Conservation (phyloP, 2,797 vertebrate species). For the Sebastes trivittatus region DNA sequence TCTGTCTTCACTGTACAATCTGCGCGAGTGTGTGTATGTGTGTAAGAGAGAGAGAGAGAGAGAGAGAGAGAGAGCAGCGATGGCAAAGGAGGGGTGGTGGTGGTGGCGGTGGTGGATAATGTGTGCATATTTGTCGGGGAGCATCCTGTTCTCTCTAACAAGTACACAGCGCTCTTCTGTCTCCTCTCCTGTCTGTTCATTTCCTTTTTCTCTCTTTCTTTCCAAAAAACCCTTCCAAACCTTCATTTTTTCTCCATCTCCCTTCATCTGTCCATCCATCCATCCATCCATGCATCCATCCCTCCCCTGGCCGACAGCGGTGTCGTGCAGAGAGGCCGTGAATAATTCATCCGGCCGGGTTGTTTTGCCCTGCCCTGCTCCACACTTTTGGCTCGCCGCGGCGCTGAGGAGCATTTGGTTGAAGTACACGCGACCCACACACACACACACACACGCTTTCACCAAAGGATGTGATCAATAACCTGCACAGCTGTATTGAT, state of each 20-base stretch:
- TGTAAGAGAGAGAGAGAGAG: neutral
- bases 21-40: neutral
- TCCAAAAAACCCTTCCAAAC: conserved; percentile 3
- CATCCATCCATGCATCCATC: conserved; percentile 22
- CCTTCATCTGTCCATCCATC: conserved; percentile 11
- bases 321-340: conserved; percentile 67
- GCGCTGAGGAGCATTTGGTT: conserved; percentile 40
- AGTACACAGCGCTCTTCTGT: conserved; percentile 59
- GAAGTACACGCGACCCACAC: conserved; percentile 34
- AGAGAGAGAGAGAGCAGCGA: neutral
- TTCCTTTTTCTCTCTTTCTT: conserved; percentile 13
- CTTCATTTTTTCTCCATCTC: conserved; percentile 20
- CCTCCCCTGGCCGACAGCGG: conserved; percentile 47
- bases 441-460: neutral
- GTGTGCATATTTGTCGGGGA: conserved; percentile 61
- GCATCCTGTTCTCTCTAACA: conserved; percentile 67
- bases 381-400: conserved; percentile 39
- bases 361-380: conserved; percentile 57
- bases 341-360: conserved; percentile 76
- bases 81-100: conserved; percentile 9
- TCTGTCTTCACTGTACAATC: conserved; percentile 25
- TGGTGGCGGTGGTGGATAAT: conserved; percentile 35
- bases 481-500: conserved; percentile 2
- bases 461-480: conserved; percentile 10
- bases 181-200: conserved; percentile 14